Evolutionary conservation across 1,140 invertebrate species (phyloP), one percentile per base, ranked within the genome.

Genomic region (Arion vulgaris): DNA sequence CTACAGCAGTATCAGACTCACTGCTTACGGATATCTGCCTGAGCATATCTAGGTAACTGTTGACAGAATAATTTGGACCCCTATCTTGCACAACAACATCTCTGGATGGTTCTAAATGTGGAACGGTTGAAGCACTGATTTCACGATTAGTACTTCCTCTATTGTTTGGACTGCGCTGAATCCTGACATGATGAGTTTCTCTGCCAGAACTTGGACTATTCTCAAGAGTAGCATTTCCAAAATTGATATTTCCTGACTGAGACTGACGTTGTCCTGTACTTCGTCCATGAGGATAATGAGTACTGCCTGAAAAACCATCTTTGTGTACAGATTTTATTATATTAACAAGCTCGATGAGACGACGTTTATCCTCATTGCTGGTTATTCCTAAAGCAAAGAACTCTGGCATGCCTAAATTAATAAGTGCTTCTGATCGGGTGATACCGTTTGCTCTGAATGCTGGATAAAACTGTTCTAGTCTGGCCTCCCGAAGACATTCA

Each of bases 301-400:
- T n/a, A 32, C 71, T 83, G 83, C 72, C 28, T 77, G 74, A 41
- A 69, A 71, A 13, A 75, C 78, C 68, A 83, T 45, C 66, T 66
- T 76, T 84, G 78, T 90, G 85, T 7, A 91, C 89, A 45, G 89
- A 88, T 86, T 89, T 91, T 23, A 92, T 88, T 41, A 91, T 91
- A 82, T 88, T 88, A 23, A 92, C 90, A 7, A 92, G 86, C 72
- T 90, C 87, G 51, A 87, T 85, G 38, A 92, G 85, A 28, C 90
- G 81, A 57, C 88, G 82, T 77, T 87, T 86, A 69, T 92, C 91
- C 32, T 91, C 90, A 32, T 82, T 78, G 19, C 87, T 86, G 28
- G 85, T 88, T 11, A 92, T 87, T 28, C 91, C 91, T 80, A 89
- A 87, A 28, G 82, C 84, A 39, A 80, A 78, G 84, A 88, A 91